Evolutionary conservation across 2,113 vertebrate genomes (phyloP).

Genomic region (Zapus hudsonius): DNA sequence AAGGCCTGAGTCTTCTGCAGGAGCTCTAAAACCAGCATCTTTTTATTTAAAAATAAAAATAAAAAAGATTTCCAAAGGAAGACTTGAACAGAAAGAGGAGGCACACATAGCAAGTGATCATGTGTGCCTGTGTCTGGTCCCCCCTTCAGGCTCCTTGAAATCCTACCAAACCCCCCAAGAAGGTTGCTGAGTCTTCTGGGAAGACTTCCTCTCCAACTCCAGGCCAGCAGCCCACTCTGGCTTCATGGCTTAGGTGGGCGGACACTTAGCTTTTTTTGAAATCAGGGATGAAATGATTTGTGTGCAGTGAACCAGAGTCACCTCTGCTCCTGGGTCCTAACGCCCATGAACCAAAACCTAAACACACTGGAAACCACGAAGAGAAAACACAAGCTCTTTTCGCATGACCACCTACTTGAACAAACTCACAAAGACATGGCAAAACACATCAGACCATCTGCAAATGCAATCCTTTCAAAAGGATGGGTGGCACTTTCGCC

Average conservation of each 20-base stretch:
- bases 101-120: neutral
- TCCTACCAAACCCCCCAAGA: neutral
- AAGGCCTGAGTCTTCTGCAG: neutral
- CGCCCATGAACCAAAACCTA: constrained; percentile 37
- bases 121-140: neutral
- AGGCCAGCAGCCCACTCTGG: neutral
- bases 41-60: constrained; percentile 51
- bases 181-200: neutral
- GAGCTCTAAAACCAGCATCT: neutral
- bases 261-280: neutral
- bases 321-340: constrained; percentile 52
- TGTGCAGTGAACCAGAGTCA: constrained; percentile 55
- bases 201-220: neutral
- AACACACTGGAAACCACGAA: constrained; percentile 6
- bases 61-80: neutral
- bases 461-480: constrained; percentile 22
- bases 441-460: neutral
- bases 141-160: neutral
- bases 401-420: constrained; percentile 38
- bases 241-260: constrained; percentile 16
- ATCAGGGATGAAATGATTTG: constrained; percentile 37
- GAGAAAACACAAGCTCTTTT: neutral
- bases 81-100: neutral
- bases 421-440: neutral
- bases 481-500: neutral